Base-by-base conservation (phyloP, 2,888 invertebrate species). In the Apamea sordens region DNA sequence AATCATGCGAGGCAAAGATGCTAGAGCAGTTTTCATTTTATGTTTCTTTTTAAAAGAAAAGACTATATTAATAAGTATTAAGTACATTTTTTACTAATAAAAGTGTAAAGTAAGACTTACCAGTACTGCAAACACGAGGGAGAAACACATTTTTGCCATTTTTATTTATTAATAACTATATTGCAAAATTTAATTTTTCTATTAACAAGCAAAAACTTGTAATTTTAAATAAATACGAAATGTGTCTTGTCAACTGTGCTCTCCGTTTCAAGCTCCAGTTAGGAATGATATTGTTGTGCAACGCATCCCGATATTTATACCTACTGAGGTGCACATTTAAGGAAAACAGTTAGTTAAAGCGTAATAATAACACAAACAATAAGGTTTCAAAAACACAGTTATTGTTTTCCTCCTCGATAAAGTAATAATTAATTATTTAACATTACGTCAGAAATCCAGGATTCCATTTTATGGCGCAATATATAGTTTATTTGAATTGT, bases 31-130 rank as follows among this genome's bases (percentile, higher is more conserved):
- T 36, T 61, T 36, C 24, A 5, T n/a, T 44, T 44, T 28, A 28
- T n/a, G n/a, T 21, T 36, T 71, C 0, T 21, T 11, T n/a, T 15
- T 15, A 24, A 24, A n/a, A 71, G 0, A 24, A 61, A 59, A n/a
- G 10, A 10, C 18, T 53, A 6, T 18, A 28, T n/a, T n/a, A n/a
- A n/a, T 32, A 32, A 24, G 24, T 68, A n/a, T 59, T 59, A n/a
- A n/a, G n/a, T n/a, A 59, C n/a, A 8, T 15, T 53, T 50, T 32
- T 11, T 5, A 32, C 32, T 11, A 36, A n/a, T 18, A 11, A 36
- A n/a, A 18, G 1, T 36, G n/a, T 70, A 63, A 68, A 56, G 21
- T 65, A 44, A 44, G 18, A 82, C 85, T 82, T 41, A 82, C 82
- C 73, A 80, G 10, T 28, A 82, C 8, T 15, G n/a, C 28, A 36